Conservation (phyloP, 1,140 invertebrate genomes). For the Apolygus lucorum region DNA sequence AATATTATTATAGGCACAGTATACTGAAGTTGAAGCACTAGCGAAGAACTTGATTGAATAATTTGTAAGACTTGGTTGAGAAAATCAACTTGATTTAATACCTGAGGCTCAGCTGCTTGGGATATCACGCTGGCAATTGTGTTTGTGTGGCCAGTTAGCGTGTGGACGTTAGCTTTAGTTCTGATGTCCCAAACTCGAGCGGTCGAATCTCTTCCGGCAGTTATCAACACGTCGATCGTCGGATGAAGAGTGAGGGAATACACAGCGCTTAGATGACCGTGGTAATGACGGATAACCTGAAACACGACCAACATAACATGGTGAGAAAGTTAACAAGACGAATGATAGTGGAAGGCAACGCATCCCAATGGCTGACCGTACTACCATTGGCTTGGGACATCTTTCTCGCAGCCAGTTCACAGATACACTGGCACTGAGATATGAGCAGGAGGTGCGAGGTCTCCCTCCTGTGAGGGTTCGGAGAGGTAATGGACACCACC, state of each 20-base stretch:
- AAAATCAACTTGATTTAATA: slow-evolving; percentile 35
- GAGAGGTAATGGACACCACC: too few species aligned
- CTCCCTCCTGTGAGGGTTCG: too few species aligned
- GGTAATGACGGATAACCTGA: slow-evolving; percentile 92
- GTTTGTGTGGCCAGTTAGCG: slow-evolving; percentile 91
- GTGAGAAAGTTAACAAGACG: too few species aligned
- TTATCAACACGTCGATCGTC: slow-evolving; percentile 87
- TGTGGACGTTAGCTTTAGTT: slow-evolving; percentile 97
- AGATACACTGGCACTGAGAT: too few species aligned
- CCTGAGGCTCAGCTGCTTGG: slow-evolving; percentile 89
- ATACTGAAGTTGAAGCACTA: slow-evolving; percentile 6
- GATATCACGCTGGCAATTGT: slow-evolving; percentile 91
- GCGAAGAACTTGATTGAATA: too few species aligned
- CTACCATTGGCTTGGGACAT: too few species aligned
- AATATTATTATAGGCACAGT: too few species aligned
- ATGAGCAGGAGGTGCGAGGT: too few species aligned
- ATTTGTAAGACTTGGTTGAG: too few species aligned
- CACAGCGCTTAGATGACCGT: slow-evolving; percentile 95
- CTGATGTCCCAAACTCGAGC: slow-evolving; percentile 98
- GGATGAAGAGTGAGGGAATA: slow-evolving; percentile 93
- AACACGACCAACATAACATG: not conserved
- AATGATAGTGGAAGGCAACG: too few species aligned
- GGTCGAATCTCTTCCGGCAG: slow-evolving; percentile 89
- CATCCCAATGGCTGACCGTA: too few species aligned
- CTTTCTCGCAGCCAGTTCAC: too few species aligned